These are phyloP conservation scores for Sebastes melanostomus DNA, from an alignment of 2,797 vertebrate species.

Conservation along the genomic window DNA sequence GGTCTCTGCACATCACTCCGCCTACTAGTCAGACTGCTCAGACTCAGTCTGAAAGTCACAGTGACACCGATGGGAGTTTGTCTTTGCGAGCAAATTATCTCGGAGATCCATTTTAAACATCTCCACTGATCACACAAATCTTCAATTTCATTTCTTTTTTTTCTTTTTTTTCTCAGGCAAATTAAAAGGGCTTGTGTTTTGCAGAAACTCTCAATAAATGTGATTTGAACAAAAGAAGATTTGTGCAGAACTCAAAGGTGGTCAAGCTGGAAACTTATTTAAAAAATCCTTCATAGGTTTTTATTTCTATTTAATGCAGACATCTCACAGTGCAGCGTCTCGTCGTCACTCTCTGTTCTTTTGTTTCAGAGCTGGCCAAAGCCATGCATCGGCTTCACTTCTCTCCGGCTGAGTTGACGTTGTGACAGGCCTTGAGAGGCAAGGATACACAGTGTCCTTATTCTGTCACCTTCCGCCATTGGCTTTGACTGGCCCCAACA, in stretches of 20 bases:
- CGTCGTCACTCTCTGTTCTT: slow-evolving; percentile 30
- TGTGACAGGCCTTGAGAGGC: slow-evolving; percentile 71
- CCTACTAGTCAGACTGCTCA: background rate
- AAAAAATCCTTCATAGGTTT: background rate
- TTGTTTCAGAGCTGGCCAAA: slow-evolving; percentile 30
- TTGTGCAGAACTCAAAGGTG: background rate
- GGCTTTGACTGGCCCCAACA: slow-evolving; percentile 75
- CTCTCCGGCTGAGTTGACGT: slow-evolving; percentile 61
- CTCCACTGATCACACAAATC: background rate
- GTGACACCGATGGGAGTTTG: slow-evolving; percentile 10
- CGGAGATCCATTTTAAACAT: slow-evolving; percentile 1
- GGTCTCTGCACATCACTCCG: background rate
- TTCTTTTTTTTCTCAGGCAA: background rate
- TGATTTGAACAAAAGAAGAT: background rate
- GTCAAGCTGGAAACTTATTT: background rate
- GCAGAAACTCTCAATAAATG: background rate
- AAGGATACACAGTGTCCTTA: slow-evolving; percentile 77
- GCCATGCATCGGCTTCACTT: slow-evolving; percentile 43
- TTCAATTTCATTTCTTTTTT: background rate
- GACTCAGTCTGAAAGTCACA: slow-evolving; percentile 47
- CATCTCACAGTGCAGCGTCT: background rate
- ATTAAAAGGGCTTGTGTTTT: background rate
- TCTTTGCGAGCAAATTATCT: background rate
- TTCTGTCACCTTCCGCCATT: slow-evolving; percentile 81
- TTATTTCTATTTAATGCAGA: slow-evolving; percentile 14